Conservation (phyloP, 2,888 invertebrate genomes). For the Tiliacea aurago region DNA sequence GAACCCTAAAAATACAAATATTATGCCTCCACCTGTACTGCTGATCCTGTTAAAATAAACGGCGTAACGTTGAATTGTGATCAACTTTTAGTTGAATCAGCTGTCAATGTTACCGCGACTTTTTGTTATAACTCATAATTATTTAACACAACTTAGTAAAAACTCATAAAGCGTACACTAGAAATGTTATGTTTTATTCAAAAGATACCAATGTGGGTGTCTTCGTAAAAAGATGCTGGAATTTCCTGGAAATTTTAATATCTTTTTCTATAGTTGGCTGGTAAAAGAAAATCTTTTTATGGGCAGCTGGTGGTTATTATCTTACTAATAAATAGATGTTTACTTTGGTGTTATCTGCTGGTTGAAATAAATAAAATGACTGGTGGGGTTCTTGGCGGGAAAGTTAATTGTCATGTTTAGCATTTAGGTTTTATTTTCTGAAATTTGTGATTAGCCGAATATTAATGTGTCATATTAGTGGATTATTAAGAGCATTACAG, state of each 20-base stretch:
- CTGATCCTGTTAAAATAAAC: slow-evolving; percentile 17
- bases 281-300: slow-evolving; percentile 21
- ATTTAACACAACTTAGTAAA: slow-evolving; percentile 44
- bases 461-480: too few relatives aligned
- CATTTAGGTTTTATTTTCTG: too few relatives aligned
- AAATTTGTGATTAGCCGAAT: too few relatives aligned
- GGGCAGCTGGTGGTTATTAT: neutral
- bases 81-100: slow-evolving; percentile 39
- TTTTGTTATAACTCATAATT: slow-evolving; percentile 50
- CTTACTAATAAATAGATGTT: neutral
- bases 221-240: slow-evolving; percentile 56
- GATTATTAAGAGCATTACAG: too few relatives aligned
- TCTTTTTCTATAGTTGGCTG: slow-evolving; percentile 35
- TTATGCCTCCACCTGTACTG: slow-evolving; percentile 13
- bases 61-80: slow-evolving; percentile 32
- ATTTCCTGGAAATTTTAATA: slow-evolving; percentile 27
- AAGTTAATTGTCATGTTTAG: too few relatives aligned
- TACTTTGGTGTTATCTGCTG: neutral
- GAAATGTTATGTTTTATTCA: slow-evolving; percentile 58
- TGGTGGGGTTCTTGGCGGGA: too few relatives aligned
- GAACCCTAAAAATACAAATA: slow-evolving; percentile 3
- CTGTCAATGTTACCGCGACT: slow-evolving; percentile 38
- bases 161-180: slow-evolving; percentile 37
- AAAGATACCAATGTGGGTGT: slow-evolving; percentile 33
- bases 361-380: neutral